Base-by-base conservation (phyloP, 2,113 vertebrate species). In the Callorhinus ursinus region DNA sequence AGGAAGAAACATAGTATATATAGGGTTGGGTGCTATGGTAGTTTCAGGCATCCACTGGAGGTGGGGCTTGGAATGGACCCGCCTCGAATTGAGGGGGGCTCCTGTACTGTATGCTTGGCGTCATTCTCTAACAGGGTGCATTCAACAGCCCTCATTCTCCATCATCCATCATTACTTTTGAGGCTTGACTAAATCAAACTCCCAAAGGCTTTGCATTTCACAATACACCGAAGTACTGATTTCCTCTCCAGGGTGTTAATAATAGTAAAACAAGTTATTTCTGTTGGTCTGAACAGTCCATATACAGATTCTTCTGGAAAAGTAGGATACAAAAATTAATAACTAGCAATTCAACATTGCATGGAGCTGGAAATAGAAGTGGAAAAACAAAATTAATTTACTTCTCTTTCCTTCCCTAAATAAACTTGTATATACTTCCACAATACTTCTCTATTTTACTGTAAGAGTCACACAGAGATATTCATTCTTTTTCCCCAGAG, bases 141-240 rank as follows among this genome's bases (percentile, higher is more conserved):
- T 72, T 88, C 85, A 90, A 97, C 57, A 82, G 69, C 53, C 74
- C 76, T 91, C 90, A 33, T 36, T 88, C 85, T 49, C 96, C 94
- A 96, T 92, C 97, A 55, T 69, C 83, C 69, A 59, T 46, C 84
- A 92, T 4, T 28, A 81, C 53, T 57, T 71, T 74, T 89, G 57
- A 85, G 79, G 12, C n/a, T 81, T 26, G 53, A 94, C 39, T 46
- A 85, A 83, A 57, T 76, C 80, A 28, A 63, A 90, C 81, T 80
- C 91, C 79, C 90, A 89, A 80, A 98, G 86, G 69, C 63, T 65
- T 96, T 97, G 51, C 65, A 82, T 97, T 98, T 79, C 97, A 95
- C 97, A 98, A 53, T 91, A 87, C 87, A 93, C 96, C 67, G n/a
- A 97, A 97, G 94, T 97, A 94, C 93, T 94, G 83, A 96, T 79